Evolutionary conservation across 2,888 invertebrate species (phyloP).

Genomic region (Dicranocentrus wangi): DNA sequence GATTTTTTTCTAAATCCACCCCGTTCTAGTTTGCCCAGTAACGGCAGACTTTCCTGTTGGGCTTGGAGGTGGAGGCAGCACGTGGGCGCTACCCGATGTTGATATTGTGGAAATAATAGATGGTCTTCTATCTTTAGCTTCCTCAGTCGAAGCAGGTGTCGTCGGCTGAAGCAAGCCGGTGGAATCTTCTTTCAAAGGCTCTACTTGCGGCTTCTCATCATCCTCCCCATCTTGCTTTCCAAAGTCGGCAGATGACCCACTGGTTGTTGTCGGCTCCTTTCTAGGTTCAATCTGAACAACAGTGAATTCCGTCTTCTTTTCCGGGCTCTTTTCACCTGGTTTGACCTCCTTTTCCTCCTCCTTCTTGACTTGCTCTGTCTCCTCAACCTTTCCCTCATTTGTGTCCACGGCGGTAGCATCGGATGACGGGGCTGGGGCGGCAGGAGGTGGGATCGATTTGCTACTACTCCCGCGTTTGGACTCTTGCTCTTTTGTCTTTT

Average conservation of each 20-base stretch:
- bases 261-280: background rate
- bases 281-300: constrained; percentile 59
- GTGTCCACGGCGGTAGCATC: no score
- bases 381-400: background rate
- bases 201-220: no score
- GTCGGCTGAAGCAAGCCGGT: no score
- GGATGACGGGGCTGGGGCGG: background rate
- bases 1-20: no score
- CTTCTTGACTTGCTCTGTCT: background rate
- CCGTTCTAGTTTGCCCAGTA: constrained; percentile 70
- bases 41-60: constrained; percentile 66
- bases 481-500: background rate
- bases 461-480: no score
- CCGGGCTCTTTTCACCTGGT: background rate
- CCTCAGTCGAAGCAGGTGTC: background rate
- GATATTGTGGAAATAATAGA: constrained; percentile 6
- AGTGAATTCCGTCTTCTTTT: constrained; percentile 40
- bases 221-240: no score
- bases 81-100: background rate
- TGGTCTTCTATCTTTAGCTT: background rate
- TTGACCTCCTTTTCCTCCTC: no score
- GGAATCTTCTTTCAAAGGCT: background rate
- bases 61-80: constrained; percentile 36
- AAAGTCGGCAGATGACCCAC: no score
- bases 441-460: no score